Evolutionary conservation across 2,113 vertebrate genomes (phyloP).

Genomic region (Ascaphus truei): DNA sequence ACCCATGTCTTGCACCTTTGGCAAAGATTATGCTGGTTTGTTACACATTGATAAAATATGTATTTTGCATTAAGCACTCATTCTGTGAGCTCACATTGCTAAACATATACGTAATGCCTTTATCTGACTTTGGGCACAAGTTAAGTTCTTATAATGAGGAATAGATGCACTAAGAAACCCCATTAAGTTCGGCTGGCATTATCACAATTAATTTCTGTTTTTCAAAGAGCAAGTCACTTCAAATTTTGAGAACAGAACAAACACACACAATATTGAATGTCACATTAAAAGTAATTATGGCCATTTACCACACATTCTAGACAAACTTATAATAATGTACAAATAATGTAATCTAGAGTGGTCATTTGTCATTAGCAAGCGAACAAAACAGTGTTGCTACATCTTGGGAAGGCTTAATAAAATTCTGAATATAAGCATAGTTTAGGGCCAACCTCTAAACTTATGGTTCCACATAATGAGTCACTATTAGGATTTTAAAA

Average conservation of each 20-base stretch:
- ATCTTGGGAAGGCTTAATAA: not conserved
- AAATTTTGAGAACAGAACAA: constrained; percentile 27
- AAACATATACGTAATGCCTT: too few species aligned
- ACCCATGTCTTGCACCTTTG: too few species aligned
- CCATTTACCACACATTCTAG: constrained; percentile 28
- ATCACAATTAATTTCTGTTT: constrained; percentile 30
- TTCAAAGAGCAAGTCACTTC: constrained; percentile 20
- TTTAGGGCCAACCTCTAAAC: not conserved
- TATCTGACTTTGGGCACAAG: constrained; percentile 4
- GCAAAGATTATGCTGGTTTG: too few species aligned
- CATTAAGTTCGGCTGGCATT: constrained; percentile 10
- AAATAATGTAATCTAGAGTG: constrained; percentile 15
- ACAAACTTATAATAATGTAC: too few species aligned
- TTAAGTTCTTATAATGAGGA: constrained; percentile 5
- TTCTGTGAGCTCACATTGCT: too few species aligned
- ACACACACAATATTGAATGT: constrained; percentile 31
- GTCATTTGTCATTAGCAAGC: constrained; percentile 28
- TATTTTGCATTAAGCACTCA: too few species aligned
- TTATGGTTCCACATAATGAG: too few species aligned
- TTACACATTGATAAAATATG: too few species aligned
- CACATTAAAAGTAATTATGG: constrained; percentile 34
- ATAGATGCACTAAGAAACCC: constrained; percentile 15
- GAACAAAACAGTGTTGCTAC: not conserved
- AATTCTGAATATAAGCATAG: not conserved
- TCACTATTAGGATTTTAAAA: too few species aligned